Evolutionary conservation across 2,888 invertebrate species (phyloP).

Genomic region (Drosophila kambysellisi): DNA sequence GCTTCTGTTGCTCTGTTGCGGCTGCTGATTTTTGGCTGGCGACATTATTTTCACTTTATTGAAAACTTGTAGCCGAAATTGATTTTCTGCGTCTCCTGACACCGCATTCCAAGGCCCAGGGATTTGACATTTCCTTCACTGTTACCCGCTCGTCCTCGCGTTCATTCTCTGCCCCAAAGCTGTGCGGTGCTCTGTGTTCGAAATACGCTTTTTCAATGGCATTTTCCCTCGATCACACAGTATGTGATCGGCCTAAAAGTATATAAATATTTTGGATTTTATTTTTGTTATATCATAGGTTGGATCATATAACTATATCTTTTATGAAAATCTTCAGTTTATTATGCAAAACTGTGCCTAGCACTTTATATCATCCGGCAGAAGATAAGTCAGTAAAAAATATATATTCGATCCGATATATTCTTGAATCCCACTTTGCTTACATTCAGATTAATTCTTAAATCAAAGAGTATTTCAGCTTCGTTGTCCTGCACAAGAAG

Average conservation of each 20-base stretch:
- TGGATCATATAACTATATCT: not conserved
- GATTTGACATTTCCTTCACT: slow-evolving; percentile 73
- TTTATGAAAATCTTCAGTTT: not conserved
- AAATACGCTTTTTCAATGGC: not conserved
- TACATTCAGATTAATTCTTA: not conserved
- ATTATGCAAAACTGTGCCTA: not conserved
- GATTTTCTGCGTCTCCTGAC: slow-evolving; percentile 75
- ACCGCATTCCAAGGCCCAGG: slow-evolving; percentile 67
- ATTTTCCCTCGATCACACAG: not conserved
- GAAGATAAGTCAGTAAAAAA: too few species aligned
- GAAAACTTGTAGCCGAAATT: slow-evolving; percentile 79
- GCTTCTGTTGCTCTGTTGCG: slow-evolving; percentile 27
- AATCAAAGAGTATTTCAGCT: slow-evolving; percentile 14
- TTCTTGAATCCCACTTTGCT: too few species aligned
- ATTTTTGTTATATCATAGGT: not conserved
- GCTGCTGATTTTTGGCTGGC: slow-evolving; percentile 55
- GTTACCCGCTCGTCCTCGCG: slow-evolving; percentile 36
- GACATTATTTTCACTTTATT: slow-evolving; percentile 81
- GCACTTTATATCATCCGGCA: not conserved
- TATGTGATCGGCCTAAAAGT: not conserved
- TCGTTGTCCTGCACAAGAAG: not conserved
- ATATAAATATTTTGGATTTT: not conserved
- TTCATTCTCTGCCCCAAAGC: slow-evolving; percentile 7
- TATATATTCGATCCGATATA: too few species aligned
- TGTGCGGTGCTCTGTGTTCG: not conserved